Evolutionary conservation across 2,888 invertebrate species (phyloP), one percentile per base, ranked within the genome.

Genomic region (Fissipunctia ypsillon): DNA sequence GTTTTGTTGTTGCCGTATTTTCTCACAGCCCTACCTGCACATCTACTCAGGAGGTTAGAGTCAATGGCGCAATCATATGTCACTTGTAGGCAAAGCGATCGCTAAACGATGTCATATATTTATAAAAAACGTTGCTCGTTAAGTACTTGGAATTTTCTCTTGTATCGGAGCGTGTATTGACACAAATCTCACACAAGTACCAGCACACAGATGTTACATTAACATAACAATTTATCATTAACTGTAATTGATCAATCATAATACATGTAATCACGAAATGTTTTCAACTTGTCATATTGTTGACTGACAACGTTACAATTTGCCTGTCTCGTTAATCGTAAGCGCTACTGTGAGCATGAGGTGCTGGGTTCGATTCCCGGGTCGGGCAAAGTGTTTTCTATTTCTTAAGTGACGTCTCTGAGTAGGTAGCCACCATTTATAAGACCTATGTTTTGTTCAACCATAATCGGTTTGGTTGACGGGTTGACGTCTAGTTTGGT

Each of bases 1-100:
- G 28, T n/a, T 57, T 41, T 73, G 48, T 71, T n/a, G 10, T 38
- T 3, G 6, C 28, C 6, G n/a, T n/a, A 9, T 28, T n/a, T 73
- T 72, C 71, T 48, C 71, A 72, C 71, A 71, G 73, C 73, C 38
- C 73, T 72, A 6, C 38, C 73, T 72, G 3, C 10, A 16, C 56
- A 5, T 45, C 54, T 25, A 45, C n/a, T 25, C 9, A 48, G 5
- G 56, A 38, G 38, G 45, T 48, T 56, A 48, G 6, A 38, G 45
- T 28, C 48, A 57, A 31, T 72, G 73, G 73, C 38, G 57, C 38
- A 72, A 72, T 71, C 73, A 38, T 70, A 73, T 31, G 22, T 41
- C 57, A 57, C 48, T 72, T 72, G 38, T 48, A n/a, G 45, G 19
- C 38, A 72, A 71, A 73, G 10, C 9, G 28, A 56, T 56, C 35